phyloP scores from a whole-genome alignment of 2,888 invertebrate genomes.

The Tetragnatha montana region DNA sequence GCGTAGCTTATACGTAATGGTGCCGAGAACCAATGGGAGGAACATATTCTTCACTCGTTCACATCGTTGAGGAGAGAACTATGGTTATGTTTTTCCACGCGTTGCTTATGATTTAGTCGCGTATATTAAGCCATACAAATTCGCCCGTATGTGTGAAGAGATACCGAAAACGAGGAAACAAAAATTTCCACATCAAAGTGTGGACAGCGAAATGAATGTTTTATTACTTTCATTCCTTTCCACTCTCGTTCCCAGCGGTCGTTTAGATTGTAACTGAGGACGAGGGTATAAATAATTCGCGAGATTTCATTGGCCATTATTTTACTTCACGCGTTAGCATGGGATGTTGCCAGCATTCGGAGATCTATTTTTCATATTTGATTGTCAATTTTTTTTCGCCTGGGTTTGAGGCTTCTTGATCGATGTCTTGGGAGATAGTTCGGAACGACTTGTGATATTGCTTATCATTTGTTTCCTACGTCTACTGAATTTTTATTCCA shows the following conservation, averaged over 20 bases:
- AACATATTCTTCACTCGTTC: background rate
- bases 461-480: constrained; percentile 36
- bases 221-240: constrained; percentile 6
- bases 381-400: constrained; percentile 12
- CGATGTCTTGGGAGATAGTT: constrained; percentile 13
- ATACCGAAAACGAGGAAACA: constrained; percentile 4
- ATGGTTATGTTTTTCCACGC: background rate
- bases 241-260: background rate
- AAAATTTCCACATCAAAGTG: constrained; percentile 18
- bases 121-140: background rate
- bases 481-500: constrained; percentile 10
- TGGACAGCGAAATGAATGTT: constrained; percentile 21
- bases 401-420: background rate
- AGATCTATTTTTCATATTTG: constrained; percentile 40
- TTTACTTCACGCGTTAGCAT: constrained; percentile 38
- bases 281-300: constrained; percentile 41
- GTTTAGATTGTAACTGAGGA: constrained; percentile 39
- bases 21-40: too few relatives aligned
- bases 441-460: constrained; percentile 32
- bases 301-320: constrained; percentile 45
- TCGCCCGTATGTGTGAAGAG: constrained; percentile 23
- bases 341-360: background rate
- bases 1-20: too few relatives aligned
- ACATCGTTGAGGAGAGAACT: too few relatives aligned
- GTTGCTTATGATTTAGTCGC: background rate